Conservation (phyloP, 2,888 invertebrate species). For the Strigamia crassipes region DNA sequence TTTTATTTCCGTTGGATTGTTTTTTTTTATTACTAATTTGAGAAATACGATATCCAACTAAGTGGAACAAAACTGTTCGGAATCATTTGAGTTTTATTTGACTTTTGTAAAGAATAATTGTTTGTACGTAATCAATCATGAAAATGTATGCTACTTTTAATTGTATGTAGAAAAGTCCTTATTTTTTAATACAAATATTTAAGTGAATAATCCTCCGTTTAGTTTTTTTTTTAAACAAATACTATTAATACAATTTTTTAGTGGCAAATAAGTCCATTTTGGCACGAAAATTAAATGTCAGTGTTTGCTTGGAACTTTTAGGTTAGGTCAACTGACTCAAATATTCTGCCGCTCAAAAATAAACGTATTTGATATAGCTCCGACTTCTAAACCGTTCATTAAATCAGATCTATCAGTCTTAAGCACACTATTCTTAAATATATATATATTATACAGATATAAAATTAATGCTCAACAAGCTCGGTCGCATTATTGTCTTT, state of each 20-base stretch:
- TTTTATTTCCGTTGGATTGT: too few species aligned
- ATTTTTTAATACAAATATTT: neutral
- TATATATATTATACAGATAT: neutral
- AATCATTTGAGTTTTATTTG: too few species aligned
- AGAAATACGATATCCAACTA: too few species aligned
- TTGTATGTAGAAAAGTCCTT: neutral
- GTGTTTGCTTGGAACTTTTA: neutral
- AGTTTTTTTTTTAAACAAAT: neutral
- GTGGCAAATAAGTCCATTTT: neutral
- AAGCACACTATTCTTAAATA: neutral
- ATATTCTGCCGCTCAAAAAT: neutral
- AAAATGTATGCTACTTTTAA: neutral
- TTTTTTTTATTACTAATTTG: too few species aligned
- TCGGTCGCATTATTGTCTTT: neutral
- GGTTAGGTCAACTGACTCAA: neutral
- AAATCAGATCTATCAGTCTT: neutral
- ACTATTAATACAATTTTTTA: neutral
- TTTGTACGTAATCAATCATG: too few species aligned
- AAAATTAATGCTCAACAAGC: constrained; percentile 17
- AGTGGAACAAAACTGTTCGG: too few species aligned
- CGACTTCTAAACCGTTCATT: neutral
- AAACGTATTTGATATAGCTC: neutral
- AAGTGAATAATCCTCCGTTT: neutral
- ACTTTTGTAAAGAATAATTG: too few species aligned
- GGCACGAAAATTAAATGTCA: neutral